Conservation (phyloP, 2,888 invertebrate genomes). For the Tiphia femorata region DNA sequence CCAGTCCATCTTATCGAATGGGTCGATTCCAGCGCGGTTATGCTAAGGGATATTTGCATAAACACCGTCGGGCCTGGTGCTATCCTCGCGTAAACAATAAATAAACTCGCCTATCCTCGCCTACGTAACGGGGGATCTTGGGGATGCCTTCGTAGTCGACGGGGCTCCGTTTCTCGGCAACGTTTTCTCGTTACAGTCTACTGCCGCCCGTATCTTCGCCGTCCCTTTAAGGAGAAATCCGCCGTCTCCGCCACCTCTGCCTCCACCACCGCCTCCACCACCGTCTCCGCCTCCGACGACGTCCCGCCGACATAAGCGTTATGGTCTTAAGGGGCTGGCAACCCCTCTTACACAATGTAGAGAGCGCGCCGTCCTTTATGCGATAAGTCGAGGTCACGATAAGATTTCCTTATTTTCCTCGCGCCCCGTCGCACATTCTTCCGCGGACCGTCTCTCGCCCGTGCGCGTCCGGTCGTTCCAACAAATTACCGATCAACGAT, state of each 20-base stretch:
- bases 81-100: slow-evolving; percentile 45
- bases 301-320: slow-evolving; percentile 42
- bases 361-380: slow-evolving; percentile 45
- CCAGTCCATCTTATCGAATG: slow-evolving; percentile 43
- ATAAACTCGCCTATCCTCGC: too few relatives aligned
- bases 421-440: too few relatives aligned
- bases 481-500: slow-evolving; percentile 40
- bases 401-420: too few relatives aligned
- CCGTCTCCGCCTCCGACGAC: slow-evolving; percentile 21
- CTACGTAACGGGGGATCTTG: too few relatives aligned
- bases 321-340: slow-evolving; percentile 43
- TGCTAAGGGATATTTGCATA: slow-evolving; percentile 47
- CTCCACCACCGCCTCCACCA: too few relatives aligned
- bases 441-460: slow-evolving; percentile 25
- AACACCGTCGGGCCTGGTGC: slow-evolving; percentile 27
- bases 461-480: slow-evolving; percentile 27
- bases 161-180: too few relatives aligned
- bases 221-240: slow-evolving; percentile 27
- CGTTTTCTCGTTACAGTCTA: too few relatives aligned
- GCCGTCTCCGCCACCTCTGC: too few relatives aligned
- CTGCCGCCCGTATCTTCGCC: slow-evolving; percentile 30
- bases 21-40: slow-evolving; percentile 44
- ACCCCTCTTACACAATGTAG: slow-evolving; percentile 27
- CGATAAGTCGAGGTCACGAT: slow-evolving; percentile 43
- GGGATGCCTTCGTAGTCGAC: too few relatives aligned